Evolutionary conservation across 2,113 vertebrate species (phyloP).

Genomic region (Edolisoma coerulescens): DNA sequence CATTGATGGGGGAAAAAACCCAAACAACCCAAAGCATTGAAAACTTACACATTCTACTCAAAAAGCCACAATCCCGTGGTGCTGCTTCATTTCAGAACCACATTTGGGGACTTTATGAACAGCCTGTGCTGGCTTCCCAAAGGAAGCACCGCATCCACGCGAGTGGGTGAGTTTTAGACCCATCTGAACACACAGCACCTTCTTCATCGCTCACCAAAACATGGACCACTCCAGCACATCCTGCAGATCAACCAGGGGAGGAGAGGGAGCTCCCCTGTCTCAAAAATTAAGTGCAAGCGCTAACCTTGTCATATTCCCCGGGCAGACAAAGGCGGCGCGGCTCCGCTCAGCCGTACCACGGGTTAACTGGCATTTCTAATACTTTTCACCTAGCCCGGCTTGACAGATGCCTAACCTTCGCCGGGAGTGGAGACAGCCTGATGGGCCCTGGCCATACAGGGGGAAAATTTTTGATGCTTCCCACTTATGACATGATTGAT

Average conservation of each 20-base stretch:
- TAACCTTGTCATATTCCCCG: conserved; percentile 59
- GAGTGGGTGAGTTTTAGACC: background rate
- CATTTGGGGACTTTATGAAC: background rate
- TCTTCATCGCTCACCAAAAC: background rate
- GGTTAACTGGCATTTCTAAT: conserved; percentile 85
- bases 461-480: conserved; percentile 83
- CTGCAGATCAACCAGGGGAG: background rate
- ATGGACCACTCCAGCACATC: background rate
- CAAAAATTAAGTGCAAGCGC: conserved; percentile 62
- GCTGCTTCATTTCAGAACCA: background rate
- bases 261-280: conserved; percentile 22
- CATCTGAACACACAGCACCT: background rate
- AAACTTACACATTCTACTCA: background rate
- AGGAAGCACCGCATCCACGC: background rate
- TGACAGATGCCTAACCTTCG: conserved; percentile 84
- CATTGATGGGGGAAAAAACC: accelerated
- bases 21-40: background rate
- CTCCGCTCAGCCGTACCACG: conserved; percentile 62
- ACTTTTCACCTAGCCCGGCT: conserved; percentile 79
- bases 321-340: conserved; percentile 62
- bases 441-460: conserved; percentile 78
- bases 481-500: conserved; percentile 92
- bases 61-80: background rate
- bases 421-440: conserved; percentile 81
- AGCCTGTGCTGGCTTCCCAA: background rate